phyloP scores from a whole-genome alignment of 2,113 vertebrate genomes.

The Nothoprocta perdicaria region DNA sequence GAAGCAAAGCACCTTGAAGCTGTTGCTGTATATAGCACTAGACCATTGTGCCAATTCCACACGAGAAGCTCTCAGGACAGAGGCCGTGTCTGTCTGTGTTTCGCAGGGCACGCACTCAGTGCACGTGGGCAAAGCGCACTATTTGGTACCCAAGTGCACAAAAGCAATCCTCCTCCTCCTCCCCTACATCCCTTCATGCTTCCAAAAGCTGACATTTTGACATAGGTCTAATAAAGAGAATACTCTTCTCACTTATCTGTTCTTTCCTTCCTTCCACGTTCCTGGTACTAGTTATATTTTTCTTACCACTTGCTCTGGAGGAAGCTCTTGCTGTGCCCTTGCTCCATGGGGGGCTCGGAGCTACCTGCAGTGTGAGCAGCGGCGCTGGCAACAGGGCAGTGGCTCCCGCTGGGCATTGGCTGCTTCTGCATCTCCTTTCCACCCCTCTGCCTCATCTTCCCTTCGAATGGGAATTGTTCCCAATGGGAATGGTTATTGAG shows the following conservation, averaged over 20 bases:
- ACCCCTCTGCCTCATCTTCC: neutral
- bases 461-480: neutral
- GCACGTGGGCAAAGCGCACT: neutral
- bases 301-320: neutral
- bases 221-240: neutral
- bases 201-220: neutral
- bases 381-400: neutral
- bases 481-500: neutral
- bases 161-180: neutral
- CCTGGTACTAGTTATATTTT: neutral
- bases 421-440: neutral
- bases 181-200: neutral
- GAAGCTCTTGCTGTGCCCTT: neutral
- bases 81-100: neutral
- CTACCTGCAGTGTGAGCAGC: neutral
- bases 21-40: neutral
- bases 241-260: neutral
- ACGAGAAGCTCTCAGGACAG: neutral
- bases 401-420: neutral
- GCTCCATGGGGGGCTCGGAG: neutral
- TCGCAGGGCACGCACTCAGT: neutral
- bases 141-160: neutral
- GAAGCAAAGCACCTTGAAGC: neutral
- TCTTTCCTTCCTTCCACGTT: neutral
- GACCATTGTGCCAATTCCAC: neutral